Base-by-base conservation (phyloP, 2,888 invertebrate genomes). In the Patella ulyssiponensis region DNA sequence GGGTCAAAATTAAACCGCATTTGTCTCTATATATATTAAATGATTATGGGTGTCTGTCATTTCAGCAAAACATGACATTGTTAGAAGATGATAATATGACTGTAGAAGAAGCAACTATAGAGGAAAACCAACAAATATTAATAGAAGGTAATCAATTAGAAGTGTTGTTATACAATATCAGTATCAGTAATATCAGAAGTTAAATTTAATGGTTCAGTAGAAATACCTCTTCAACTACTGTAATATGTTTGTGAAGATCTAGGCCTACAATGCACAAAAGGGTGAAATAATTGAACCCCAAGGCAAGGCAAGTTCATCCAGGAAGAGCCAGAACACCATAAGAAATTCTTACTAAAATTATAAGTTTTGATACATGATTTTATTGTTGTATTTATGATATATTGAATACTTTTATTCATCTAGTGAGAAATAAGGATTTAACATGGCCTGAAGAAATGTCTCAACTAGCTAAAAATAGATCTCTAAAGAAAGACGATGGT, bases 361-460 rank as follows among this genome's bases (percentile, higher is more conserved):
- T 0, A 20, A 64, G 7, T 20, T 64, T 7, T n/a, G 3, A n/a
- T 12, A 12, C 64, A 64, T 64, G 9, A 12, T n/a, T 64, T 23
- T 9, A 20, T 23, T 12, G 64, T 20, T 23, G 1, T 64, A 64
- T 44, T 44, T 44, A n/a, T 54, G 20, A n/a, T 44, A 0, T 33
- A 15, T 56, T 27, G 54, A 27, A 12, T 27, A 17, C 56, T 52
- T 58, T 77, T 54, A 78, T 75, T 73, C 77, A 87, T 90, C n/a
- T 85, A 92, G 94, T 96, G 69, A 93, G 97, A 71, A 97, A 96
- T 91, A 94, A 95, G 86, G 97, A 97, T 92, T 94, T 96, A 86
- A 97, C 97, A 0, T 98, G 97, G 97, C 97, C 97, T 0, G 97
- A 97, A 92, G 98, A 97, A 92, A 94, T 97, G 88, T 95, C 95